Evolutionary conservation across 2,888 invertebrate species (phyloP).

Genomic region (Altica lythri): DNA sequence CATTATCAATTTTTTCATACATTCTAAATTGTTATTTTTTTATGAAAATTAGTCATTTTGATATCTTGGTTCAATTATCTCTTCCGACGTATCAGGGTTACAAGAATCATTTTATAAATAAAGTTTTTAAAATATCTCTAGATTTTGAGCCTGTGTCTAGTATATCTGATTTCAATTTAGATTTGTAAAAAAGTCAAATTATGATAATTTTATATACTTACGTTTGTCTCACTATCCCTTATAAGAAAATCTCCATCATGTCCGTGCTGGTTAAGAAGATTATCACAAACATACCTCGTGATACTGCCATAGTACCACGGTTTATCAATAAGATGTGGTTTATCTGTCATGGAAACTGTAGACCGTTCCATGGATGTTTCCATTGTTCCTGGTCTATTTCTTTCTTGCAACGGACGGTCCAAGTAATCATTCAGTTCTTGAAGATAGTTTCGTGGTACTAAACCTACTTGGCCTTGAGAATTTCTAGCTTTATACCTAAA

Average conservation of each 20-base stretch:
- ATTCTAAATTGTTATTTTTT: no score
- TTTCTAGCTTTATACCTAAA: constrained; percentile 85
- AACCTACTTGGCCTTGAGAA: constrained; percentile 87
- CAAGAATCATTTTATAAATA: no score
- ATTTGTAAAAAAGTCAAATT: no score
- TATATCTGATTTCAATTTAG: no score
- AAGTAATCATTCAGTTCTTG: constrained; percentile 90
- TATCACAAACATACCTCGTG: constrained; percentile 95
- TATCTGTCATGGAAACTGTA: constrained; percentile 57
- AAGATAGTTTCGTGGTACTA: constrained; percentile 94
- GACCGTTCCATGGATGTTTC: constrained; percentile 55
- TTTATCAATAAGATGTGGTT: constrained; percentile 76
- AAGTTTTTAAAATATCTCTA: no score
- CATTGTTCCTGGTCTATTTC: constrained; percentile 50
- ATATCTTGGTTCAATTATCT: no score
- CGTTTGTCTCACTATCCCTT: constrained; percentile 98
- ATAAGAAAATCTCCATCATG: constrained; percentile 99
- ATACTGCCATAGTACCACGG: constrained; percentile 98
- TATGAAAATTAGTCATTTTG: no score
- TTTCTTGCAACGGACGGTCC: constrained; percentile 78
- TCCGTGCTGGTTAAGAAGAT: constrained; percentile 91
- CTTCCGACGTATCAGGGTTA: no score
- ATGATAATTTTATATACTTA: constrained; percentile 60
- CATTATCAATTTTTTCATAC: no score
- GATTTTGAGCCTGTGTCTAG: no score